Evolutionary conservation across 2,888 invertebrate genomes (phyloP).

Genomic region (Pterostichus niger): DNA sequence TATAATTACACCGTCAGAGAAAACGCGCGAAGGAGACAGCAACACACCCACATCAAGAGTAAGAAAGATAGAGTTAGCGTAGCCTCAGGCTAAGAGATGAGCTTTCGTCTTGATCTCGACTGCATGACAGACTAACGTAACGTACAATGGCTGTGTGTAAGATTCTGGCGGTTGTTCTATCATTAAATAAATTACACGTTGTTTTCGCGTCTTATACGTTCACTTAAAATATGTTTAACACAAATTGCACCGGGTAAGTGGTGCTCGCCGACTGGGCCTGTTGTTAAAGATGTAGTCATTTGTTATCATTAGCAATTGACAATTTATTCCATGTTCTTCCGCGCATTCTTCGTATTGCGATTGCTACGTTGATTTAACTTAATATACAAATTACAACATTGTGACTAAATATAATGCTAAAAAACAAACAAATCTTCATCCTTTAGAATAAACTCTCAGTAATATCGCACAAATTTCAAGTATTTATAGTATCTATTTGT

Average conservation of each 20-base stretch:
- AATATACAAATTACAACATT: too few species aligned
- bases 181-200: constrained; percentile 67
- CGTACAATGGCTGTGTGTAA: background rate
- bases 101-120: constrained; percentile 35
- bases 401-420: too few species aligned
- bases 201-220: constrained; percentile 60
- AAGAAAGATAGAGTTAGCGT: background rate
- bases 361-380: too few species aligned
- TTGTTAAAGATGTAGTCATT: constrained; percentile 14
- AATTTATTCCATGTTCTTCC: too few species aligned
- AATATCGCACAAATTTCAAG: too few species aligned
- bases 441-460: too few species aligned
- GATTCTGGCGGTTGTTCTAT: constrained; percentile 52
- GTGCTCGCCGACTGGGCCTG: too few species aligned
- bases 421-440: too few species aligned
- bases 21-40: background rate
- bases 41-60: background rate
- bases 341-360: too few species aligned
- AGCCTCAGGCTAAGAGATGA: constrained; percentile 42
- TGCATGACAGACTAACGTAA: constrained; percentile 31
- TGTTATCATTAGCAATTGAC: constrained; percentile 31
- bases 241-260: constrained; percentile 52
- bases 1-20: constrained; percentile 55
- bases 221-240: constrained; percentile 66
- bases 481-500: too few species aligned